phyloP scores from a whole-genome alignment of 1,140 invertebrate genomes.

The Sitobion miscanthi region DNA sequence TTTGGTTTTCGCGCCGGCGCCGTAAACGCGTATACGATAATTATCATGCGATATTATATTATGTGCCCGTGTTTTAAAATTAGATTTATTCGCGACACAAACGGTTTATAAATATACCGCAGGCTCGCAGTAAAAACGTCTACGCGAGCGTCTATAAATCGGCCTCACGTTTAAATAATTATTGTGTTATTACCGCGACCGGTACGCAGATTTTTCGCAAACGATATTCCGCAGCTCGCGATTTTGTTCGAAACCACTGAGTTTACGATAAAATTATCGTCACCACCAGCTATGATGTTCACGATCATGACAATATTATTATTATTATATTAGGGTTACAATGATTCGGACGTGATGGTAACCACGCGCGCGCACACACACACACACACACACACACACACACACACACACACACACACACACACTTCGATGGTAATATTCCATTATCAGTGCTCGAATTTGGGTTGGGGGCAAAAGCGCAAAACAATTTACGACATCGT shows the following conservation, averaged over 20 bases:
- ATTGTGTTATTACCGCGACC: background rate
- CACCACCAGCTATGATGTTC: background rate
- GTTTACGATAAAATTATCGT: background rate
- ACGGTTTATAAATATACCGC: background rate
- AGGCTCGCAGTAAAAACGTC: background rate
- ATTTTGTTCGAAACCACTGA: background rate
- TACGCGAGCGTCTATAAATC: background rate
- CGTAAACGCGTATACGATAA: no score
- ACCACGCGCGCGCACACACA: no score
- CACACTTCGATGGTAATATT: no score
- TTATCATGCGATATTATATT: background rate
- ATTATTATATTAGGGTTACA: no score
- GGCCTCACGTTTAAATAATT: background rate
- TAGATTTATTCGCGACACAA: slow-evolving; percentile 14
- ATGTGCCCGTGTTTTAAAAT: background rate
- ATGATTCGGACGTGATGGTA: no score
- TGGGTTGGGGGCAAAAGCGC: no score
- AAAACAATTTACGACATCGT: no score
- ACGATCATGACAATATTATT: background rate
- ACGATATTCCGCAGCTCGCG: no score
- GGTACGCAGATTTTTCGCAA: background rate
- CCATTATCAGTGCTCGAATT: no score
- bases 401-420: no score
- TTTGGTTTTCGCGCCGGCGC: no score
- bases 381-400: no score